These are phyloP conservation scores for Dendrocincla tyrannina DNA, from an alignment of 2,797 vertebrate genomes.

Conservation along the genomic window DNA sequence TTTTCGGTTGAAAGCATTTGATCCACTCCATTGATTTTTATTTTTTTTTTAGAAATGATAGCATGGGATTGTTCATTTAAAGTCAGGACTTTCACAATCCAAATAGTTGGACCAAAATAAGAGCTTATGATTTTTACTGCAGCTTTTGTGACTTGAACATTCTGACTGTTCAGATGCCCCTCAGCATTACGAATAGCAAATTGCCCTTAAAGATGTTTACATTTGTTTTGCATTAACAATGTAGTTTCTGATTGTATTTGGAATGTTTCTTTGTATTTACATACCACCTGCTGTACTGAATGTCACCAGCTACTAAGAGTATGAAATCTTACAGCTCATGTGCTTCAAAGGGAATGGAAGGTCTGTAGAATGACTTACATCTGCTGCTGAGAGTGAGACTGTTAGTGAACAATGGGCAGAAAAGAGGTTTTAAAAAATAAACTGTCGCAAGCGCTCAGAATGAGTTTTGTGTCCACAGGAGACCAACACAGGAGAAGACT, in stretches of 20 bases:
- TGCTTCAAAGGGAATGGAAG: not conserved
- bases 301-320: not conserved
- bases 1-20: conserved; percentile 9
- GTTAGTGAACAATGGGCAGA: not conserved
- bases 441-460: not conserved
- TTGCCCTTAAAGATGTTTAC: not conserved
- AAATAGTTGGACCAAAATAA: not conserved
- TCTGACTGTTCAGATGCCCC: not conserved
- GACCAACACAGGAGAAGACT: not conserved
- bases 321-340: not conserved
- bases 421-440: not conserved
- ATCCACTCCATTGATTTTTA: not conserved
- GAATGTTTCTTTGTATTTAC: not conserved
- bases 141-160: not conserved
- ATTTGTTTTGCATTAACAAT: not conserved
- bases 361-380: not conserved
- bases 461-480: not conserved
- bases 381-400: not conserved
- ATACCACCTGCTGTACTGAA: not conserved
- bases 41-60: not conserved
- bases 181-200: not conserved
- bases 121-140: not conserved
- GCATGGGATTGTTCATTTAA: not conserved
- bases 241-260: not conserved
- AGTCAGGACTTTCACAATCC: not conserved